Evolutionary conservation across 2,113 vertebrate species (phyloP), one percentile per base, ranked within the genome.

Genomic region (Piliocolobus tephrosceles): DNA sequence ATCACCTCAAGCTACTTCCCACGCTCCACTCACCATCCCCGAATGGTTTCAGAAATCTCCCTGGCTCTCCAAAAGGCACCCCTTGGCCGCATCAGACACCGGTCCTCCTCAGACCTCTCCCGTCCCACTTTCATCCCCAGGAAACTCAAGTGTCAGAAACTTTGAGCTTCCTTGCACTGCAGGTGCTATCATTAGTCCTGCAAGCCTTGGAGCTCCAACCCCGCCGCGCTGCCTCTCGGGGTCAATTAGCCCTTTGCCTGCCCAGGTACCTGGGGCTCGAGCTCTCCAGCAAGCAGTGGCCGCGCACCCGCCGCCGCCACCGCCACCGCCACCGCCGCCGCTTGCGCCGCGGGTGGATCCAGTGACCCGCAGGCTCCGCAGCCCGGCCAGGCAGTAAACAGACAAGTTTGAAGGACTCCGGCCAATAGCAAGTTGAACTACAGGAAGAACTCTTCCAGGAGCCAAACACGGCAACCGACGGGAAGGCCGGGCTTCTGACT

Each of bases 381-480:
- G 89, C 97, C 61, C 32, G 73, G 89, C 88, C n/a, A 52, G 96
- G 92, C 93, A 76, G 96, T 91, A 82, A 96, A 95, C 89, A 47
- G 94, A 94, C 97, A 97, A 97, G 92, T 95, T 96, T 57, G 81
- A 97, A 90, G 96, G 98, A 98, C 93, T 90, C 57, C 22, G 97
- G 97, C 98, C 98, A 98, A 96, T 66, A 87, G 95, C 96, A 96
- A 98, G 97, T 97, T 97, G 93, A 94, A 97, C 95, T 97, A 82
- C 97, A 94, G 98, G 95, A 94, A 93, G 73, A 98, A 97, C 97
- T 94, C 97, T 93, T 94, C 89, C 95, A 11, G 27, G 70, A 80
- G 97, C 95, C 95, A 94, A 95, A 43, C 75, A 2, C 93, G 38
- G 93, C 89, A 43, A 58, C 64, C 38, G 55, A 80, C 76, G 57